Evolutionary conservation across 2,797 vertebrate genomes (phyloP).

Genomic region (Discoglossus pictus): DNA sequence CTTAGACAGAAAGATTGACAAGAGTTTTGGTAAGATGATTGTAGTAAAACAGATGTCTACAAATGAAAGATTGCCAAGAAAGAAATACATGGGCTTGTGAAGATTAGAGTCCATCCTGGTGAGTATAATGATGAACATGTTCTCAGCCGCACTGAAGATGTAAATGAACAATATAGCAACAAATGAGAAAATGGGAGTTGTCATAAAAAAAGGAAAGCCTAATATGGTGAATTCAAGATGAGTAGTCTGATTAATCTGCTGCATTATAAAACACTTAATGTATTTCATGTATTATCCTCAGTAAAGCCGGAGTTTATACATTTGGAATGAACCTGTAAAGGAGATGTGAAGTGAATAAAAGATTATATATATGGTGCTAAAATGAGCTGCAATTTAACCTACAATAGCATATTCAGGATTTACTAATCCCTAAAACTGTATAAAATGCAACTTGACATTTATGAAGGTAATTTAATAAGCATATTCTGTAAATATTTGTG

Average conservation of each 20-base stretch:
- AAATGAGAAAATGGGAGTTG: background rate
- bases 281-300: too few relatives aligned
- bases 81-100: conserved; percentile 59
- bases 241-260: background rate
- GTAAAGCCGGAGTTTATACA: too few relatives aligned
- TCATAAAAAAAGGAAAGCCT: conserved; percentile 12
- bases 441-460: too few relatives aligned
- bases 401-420: too few relatives aligned
- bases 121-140: conserved; percentile 53
- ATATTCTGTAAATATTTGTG: too few relatives aligned
- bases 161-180: conserved; percentile 45
- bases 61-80: conserved; percentile 57
- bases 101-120: conserved; percentile 48
- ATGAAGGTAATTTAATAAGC: too few relatives aligned
- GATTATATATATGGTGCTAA: too few relatives aligned
- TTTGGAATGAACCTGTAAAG: too few relatives aligned
- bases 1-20: conserved; percentile 54
- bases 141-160: conserved; percentile 50
- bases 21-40: conserved; percentile 57
- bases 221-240: conserved; percentile 11
- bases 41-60: conserved; percentile 59
- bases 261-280: too few relatives aligned
- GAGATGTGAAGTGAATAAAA: too few relatives aligned
- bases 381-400: too few relatives aligned
- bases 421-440: too few relatives aligned